Evolutionary conservation across 2,888 invertebrate species (phyloP), one percentile per base, ranked within the genome.

Genomic region (Drosophila cognata): DNA sequence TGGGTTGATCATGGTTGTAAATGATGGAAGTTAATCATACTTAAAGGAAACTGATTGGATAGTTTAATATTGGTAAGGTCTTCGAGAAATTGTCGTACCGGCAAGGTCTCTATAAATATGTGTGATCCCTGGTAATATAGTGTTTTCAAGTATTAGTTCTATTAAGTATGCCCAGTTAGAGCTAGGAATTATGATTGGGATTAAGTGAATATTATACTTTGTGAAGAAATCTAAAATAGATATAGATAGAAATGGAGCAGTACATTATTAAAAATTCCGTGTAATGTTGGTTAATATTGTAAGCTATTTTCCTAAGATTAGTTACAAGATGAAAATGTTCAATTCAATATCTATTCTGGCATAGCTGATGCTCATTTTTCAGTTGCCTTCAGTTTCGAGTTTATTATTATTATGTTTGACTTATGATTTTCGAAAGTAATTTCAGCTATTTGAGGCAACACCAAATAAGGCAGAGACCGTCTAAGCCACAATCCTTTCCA

Each of bases 401-500:
- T 29, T 28, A 8, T 41, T 29, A 8, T 41, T 29, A 5, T 46
- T 13, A 28, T 41, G 1, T 41, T 21, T 41, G 29, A 57, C 7
- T n/a, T 21, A 41, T 41, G n/a, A 4, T n/a, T 29, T 57, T 41
- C 5, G 57, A n/a, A 41, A 29, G 29, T 57, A 21, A 41, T 41
- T 57, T 21, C 16, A 10, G 55, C 28, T n/a, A 29, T 33, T 53
- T 16, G 13, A 21, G 13, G 53, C 33, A 29, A 51, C 29, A n/a
- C 5, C 13, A n/a, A 11, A 21, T 21, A 21, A 52, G 4, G 33
- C 31, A 52, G 13, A 59, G 33, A 1, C 18, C 50, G n/a, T 29
- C n/a, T 31, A 25, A 2, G 28, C n/a, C 21, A 21, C 18, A 60
- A 31, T 11, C 52, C 52, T 29, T 60, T 52, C 60, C 36, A 29